phyloP scores from a whole-genome alignment of 2,797 vertebrate genomes.

The Hydrocynus forskahlii region DNA sequence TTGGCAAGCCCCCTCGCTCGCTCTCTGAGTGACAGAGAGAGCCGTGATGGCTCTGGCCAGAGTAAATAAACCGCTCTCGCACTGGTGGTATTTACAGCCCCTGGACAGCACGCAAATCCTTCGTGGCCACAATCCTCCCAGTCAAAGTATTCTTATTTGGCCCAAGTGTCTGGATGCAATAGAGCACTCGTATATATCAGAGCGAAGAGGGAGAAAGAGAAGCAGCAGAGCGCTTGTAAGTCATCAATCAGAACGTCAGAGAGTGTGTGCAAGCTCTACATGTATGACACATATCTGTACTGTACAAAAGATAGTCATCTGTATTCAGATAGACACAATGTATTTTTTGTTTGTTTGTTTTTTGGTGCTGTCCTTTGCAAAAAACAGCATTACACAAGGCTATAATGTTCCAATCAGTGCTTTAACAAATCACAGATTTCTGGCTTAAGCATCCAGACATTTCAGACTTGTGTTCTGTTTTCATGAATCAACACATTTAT shows the following conservation, averaged over 20 bases:
- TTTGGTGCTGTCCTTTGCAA: background rate
- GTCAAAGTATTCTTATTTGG: conserved; percentile 38
- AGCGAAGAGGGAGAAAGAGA: background rate
- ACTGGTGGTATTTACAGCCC: conserved; percentile 52
- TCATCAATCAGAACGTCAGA: background rate
- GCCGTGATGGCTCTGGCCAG: conserved; percentile 19
- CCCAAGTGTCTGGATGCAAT: conserved; percentile 16
- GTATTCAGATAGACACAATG: background rate
- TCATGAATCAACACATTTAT: background rate
- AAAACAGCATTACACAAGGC: background rate
- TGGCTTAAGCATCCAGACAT: background rate
- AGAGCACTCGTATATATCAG: conserved; percentile 1
- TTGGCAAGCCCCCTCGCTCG: conserved; percentile 8
- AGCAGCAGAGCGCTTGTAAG: background rate
- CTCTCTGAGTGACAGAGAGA: conserved; percentile 14
- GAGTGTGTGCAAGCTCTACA: too few species aligned
- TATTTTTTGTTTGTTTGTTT: background rate
- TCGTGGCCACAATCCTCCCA: conserved; percentile 12
- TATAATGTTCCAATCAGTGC: background rate
- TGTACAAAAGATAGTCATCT: background rate
- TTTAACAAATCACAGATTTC: background rate
- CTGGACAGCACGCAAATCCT: conserved; percentile 36
- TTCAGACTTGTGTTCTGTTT: background rate
- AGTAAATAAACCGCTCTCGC: conserved; percentile 43
- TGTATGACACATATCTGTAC: background rate